Evolutionary conservation across 1,140 invertebrate species (phyloP).

Genomic region (Eriocheir sinensis): DNA sequence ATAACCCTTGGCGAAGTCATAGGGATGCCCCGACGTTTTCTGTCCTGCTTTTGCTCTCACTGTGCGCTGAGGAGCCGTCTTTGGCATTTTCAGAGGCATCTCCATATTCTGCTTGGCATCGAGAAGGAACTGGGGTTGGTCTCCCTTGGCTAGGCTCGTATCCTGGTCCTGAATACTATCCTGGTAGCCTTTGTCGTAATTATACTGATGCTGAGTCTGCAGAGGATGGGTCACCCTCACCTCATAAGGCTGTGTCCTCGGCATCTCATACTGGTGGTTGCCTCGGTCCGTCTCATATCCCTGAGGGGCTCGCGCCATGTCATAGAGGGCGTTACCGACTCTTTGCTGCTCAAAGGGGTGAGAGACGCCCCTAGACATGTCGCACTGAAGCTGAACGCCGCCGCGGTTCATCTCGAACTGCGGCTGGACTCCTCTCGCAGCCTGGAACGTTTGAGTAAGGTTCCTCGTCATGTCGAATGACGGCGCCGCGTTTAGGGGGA

Average conservation of each 20-base stretch:
- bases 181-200: constrained; percentile 34
- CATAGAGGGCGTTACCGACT: not conserved
- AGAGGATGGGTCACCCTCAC: not conserved
- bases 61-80: constrained; percentile 55
- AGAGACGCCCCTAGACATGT: constrained; percentile 44
- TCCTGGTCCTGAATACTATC: not conserved
- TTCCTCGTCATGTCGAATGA: constrained; percentile 37
- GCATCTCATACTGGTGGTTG: constrained; percentile 36
- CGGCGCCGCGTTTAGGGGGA: not conserved
- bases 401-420: constrained; percentile 44
- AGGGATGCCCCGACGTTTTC: constrained; percentile 40
- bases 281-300: constrained; percentile 45
- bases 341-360: not conserved
- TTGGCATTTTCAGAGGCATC: constrained; percentile 61
- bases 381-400: not conserved
- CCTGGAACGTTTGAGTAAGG: not conserved
- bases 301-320: constrained; percentile 6
- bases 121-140: not conserved
- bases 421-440: not conserved
- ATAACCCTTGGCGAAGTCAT: constrained; percentile 61
- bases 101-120: constrained; percentile 39
- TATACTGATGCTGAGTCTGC: not conserved
- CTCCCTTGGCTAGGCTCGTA: not conserved
- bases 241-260: not conserved
- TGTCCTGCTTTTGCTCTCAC: constrained; percentile 32